Conservation (phyloP, 2,888 invertebrate species). For the Diploptera punctata region DNA sequence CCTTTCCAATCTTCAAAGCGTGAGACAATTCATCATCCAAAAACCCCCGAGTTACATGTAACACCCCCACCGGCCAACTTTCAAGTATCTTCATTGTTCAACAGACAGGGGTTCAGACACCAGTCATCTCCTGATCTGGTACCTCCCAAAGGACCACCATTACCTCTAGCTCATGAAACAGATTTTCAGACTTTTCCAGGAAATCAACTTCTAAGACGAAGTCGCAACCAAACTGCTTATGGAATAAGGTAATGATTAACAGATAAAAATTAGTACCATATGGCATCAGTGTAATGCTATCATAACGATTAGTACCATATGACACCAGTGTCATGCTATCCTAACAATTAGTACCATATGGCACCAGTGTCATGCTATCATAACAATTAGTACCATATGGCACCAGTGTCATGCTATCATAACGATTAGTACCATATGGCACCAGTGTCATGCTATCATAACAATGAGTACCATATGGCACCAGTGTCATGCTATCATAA, state of each 20-base stretch:
- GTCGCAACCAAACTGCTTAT: constrained; percentile 30
- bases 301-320: too few species aligned
- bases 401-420: too few species aligned
- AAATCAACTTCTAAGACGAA: constrained; percentile 12
- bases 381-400: too few species aligned
- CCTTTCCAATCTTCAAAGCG: background rate
- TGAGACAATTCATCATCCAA: background rate
- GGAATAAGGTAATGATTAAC: background rate
- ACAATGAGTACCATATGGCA: too few species aligned
- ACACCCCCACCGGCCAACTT: background rate
- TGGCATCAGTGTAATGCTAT: too few species aligned
- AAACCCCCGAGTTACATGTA: background rate
- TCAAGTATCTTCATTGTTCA: background rate
- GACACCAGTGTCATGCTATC: too few species aligned
- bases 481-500: too few species aligned
- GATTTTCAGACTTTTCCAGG: constrained; percentile 13
- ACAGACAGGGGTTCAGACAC: constrained; percentile 20
- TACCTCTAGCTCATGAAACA: constrained; percentile 21
- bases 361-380: too few species aligned
- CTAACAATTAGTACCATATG: too few species aligned
- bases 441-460: too few species aligned
- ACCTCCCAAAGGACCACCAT: constrained; percentile 31
- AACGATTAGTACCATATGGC: too few species aligned
- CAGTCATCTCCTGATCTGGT: constrained; percentile 3
- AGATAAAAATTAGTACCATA: too few species aligned